A percentile compares a stretch with the other conserved stretches of the same genome.
Conservation (phyloP, 2,113 vertebrate genomes). For the Arvicanthis niloticus region DNA sequence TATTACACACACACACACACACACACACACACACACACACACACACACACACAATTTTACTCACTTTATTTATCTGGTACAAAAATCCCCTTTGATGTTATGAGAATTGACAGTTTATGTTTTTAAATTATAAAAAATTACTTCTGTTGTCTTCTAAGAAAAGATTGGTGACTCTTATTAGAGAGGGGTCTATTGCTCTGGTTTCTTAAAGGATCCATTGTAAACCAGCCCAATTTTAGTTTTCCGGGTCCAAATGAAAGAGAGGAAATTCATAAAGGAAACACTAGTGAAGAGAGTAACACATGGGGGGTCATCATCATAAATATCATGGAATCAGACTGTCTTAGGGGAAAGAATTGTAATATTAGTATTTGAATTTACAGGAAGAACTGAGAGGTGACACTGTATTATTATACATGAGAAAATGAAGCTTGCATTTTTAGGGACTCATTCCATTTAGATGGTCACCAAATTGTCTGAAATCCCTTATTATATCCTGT, state of each 20-base stretch:
- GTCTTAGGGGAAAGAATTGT: background rate
- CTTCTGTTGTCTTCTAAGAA: background rate
- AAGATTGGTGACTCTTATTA: background rate
- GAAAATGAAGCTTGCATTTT: conserved; percentile 54
- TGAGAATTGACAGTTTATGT: background rate
- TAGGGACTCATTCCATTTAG: conserved; percentile 61
- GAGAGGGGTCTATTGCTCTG: background rate
- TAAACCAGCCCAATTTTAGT: conserved; percentile 25
- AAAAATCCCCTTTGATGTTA: background rate
- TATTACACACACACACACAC: background rate
- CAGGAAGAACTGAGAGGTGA: background rate
- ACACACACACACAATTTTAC: too few species aligned
- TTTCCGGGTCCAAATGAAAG: conserved; percentile 23
- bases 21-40: background rate
- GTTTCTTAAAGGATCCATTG: background rate
- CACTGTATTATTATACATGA: background rate
- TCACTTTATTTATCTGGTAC: conserved; percentile 13
- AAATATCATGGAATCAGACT: conserved; percentile 22
- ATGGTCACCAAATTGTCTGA: conserved; percentile 47
- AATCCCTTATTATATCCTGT: conserved; percentile 62
- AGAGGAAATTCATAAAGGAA: conserved; percentile 63
- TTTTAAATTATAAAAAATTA: background rate
- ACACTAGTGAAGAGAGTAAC: background rate
- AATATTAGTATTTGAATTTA: conserved; percentile 25
- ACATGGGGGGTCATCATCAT: background rate